A percentile compares a stretch with the other conserved stretches of the same genome.
Evolutionary conservation across 2,797 vertebrate species (phyloP).

Genomic region (Naso thynnoides): DNA sequence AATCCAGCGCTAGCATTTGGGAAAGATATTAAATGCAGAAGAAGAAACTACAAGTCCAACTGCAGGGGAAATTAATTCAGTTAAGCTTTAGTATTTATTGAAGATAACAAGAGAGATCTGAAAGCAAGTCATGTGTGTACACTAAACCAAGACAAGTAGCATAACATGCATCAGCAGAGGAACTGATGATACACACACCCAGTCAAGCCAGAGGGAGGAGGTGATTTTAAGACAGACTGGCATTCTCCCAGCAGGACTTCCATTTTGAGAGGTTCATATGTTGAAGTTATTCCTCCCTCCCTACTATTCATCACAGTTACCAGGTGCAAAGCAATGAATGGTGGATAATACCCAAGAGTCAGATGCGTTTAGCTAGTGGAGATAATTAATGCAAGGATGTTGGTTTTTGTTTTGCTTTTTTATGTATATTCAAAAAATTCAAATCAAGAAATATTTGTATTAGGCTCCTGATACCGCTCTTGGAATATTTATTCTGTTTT

Average conservation of each 20-base stretch:
- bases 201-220: background rate
- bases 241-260: background rate
- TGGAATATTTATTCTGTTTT: background rate
- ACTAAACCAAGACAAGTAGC: background rate
- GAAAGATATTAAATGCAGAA: background rate
- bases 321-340: background rate
- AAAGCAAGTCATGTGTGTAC: background rate
- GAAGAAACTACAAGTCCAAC: background rate
- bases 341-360: too few relatives aligned
- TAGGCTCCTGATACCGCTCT: too few relatives aligned
- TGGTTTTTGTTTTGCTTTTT: too few relatives aligned
- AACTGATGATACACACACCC: slow-evolving; percentile 20
- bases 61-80: background rate
- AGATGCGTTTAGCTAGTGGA: background rate
- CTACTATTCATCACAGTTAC: background rate
- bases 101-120: background rate
- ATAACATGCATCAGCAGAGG: slow-evolving; percentile 4
- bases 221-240: background rate
- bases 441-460: too few relatives aligned
- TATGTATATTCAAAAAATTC: too few relatives aligned
- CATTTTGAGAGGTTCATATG: too few relatives aligned
- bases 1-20: background rate
- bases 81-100: background rate
- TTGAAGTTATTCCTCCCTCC: background rate
- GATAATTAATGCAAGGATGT: background rate